A percentile compares a stretch with the other conserved stretches of the same genome.
phyloP scores from a whole-genome alignment of 1,140 invertebrate species.

The Homalodisca vitripennis region DNA sequence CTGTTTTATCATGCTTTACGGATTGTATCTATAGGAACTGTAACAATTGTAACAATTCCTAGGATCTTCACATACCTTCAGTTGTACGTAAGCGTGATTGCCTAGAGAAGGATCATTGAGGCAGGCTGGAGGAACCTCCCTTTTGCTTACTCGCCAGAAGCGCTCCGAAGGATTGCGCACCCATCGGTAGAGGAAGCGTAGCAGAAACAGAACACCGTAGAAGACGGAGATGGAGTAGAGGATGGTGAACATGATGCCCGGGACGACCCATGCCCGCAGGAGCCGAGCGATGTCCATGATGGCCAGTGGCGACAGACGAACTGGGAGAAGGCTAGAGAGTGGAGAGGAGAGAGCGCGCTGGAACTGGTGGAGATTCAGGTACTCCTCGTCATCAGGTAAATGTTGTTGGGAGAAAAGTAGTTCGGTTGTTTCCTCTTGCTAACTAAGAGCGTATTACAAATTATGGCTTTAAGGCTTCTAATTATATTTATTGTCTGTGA shows the following conservation, averaged over 20 bases:
- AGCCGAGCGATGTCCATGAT: conserved; percentile 12
- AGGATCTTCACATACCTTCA: conserved; percentile 44
- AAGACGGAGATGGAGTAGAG: conserved; percentile 27
- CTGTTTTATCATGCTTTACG: too few relatives aligned
- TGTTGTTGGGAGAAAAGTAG: too few relatives aligned
- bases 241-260: not conserved
- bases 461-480: too few relatives aligned
- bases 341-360: too few relatives aligned
- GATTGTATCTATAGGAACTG: too few relatives aligned
- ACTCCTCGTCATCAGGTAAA: too few relatives aligned
- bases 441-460: too few relatives aligned
- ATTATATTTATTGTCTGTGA: too few relatives aligned
- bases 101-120: conserved; percentile 42
- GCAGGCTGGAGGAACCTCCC: conserved; percentile 41
- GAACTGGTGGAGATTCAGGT: too few relatives aligned
- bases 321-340: not conserved
- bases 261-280: conserved; percentile 4
- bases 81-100: conserved; percentile 42
- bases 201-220: conserved; percentile 12
- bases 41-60: too few relatives aligned
- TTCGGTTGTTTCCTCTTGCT: too few relatives aligned
- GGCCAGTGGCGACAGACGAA: not conserved
- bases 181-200: conserved; percentile 17
- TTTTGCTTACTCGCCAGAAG: conserved; percentile 31
- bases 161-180: not conserved